Evolutionary conservation across 1,140 invertebrate species (phyloP).

Genomic region (Palaemon carinicauda): DNA sequence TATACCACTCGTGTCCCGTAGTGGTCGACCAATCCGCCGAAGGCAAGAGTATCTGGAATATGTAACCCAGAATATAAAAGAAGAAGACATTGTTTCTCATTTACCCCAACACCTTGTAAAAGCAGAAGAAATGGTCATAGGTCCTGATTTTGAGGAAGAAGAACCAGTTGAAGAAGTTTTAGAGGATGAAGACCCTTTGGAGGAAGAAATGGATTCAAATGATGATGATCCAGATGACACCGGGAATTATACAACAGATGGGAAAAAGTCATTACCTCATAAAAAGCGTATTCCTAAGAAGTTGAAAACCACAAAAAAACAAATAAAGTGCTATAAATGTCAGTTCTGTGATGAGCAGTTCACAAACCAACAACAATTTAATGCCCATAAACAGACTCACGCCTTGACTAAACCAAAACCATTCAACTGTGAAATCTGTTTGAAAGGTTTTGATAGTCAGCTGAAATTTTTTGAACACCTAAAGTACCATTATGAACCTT

Average conservation of each 20-base stretch:
- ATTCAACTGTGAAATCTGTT: slow-evolving; percentile 73
- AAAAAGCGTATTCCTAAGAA: slow-evolving; percentile 75
- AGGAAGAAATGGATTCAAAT: slow-evolving; percentile 48
- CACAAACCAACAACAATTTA: slow-evolving; percentile 60
- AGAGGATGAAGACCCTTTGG: slow-evolving; percentile 44
- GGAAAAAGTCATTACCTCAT: slow-evolving; percentile 68
- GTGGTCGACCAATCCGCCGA: slow-evolving; percentile 54
- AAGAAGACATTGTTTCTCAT: slow-evolving; percentile 25
- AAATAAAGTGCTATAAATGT: slow-evolving; percentile 64
- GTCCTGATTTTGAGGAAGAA: slow-evolving; percentile 38
- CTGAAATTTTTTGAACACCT: slow-evolving; percentile 82
- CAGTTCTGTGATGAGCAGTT: slow-evolving; percentile 64
- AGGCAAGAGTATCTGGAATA: slow-evolving; percentile 57
- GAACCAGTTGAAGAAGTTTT: slow-evolving; percentile 26
- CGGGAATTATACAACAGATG: slow-evolving; percentile 54
- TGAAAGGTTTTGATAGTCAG: slow-evolving; percentile 73
- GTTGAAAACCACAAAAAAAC: slow-evolving; percentile 67
- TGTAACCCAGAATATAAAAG: slow-evolving; percentile 52
- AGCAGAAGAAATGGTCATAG: slow-evolving; percentile 32
- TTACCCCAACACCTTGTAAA: slow-evolving; percentile 30
- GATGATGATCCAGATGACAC: slow-evolving; percentile 55
- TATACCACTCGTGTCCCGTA: slow-evolving; percentile 52
- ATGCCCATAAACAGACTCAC: slow-evolving; percentile 61
- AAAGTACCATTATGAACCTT: slow-evolving; percentile 77
- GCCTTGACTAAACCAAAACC: slow-evolving; percentile 46